A percentile compares a stretch with the other conserved stretches of the same genome.
Evolutionary conservation across 2,797 vertebrate genomes (phyloP).

Genomic region (Sebastes diaconus): DNA sequence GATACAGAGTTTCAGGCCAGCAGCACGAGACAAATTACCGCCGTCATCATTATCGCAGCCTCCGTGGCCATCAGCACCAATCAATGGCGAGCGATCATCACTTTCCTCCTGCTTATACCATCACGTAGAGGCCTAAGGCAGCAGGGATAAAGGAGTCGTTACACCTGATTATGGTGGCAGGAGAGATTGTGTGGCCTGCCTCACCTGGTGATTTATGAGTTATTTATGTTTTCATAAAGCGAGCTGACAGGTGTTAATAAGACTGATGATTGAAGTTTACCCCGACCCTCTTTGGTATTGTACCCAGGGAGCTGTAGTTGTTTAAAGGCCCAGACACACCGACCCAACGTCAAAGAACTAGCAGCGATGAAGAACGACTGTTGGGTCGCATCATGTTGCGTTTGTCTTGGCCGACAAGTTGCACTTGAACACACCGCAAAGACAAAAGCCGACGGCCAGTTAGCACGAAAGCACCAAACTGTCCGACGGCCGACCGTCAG

Average conservation of each 20-base stretch:
- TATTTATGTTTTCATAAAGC: background rate
- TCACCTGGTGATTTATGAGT: background rate
- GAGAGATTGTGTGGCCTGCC: background rate
- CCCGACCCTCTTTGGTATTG: background rate
- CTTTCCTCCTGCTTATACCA: conserved; percentile 3
- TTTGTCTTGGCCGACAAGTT: too few species aligned
- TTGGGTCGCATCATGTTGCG: rapidly evolving
- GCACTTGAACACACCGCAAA: too few species aligned
- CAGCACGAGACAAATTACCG: conserved; percentile 17
- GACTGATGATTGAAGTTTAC: background rate
- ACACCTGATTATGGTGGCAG: conserved; percentile 32
- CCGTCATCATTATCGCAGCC: conserved; percentile 31
- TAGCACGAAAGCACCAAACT: too few species aligned
- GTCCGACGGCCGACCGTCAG: too few species aligned
- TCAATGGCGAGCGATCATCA: conserved; percentile 45
- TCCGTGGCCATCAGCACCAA: conserved; percentile 21
- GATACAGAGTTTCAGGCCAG: conserved; percentile 20
- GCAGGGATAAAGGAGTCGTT: conserved; percentile 23
- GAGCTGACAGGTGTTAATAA: background rate
- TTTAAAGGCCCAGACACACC: background rate
- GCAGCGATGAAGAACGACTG: too few species aligned
- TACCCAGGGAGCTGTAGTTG: background rate
- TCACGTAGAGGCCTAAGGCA: conserved; percentile 28
- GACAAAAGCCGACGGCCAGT: rapidly evolving
- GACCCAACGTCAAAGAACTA: too few species aligned